phyloP scores from a whole-genome alignment of 2,888 invertebrate genomes.

The Drosophila fulvimacula region DNA sequence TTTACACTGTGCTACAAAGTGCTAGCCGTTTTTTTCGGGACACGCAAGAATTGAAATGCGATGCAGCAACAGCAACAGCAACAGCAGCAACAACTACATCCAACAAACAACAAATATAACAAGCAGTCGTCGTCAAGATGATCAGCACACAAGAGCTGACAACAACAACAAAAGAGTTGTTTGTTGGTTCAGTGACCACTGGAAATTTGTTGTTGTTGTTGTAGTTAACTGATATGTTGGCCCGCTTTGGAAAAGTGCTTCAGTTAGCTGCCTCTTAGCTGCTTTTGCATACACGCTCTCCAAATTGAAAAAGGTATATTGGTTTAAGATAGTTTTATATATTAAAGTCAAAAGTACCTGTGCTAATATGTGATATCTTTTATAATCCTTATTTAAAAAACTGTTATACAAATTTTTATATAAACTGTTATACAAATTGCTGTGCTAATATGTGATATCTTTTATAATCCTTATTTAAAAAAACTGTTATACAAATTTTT shows the following conservation, averaged over 20 bases:
- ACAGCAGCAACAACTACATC: slow-evolving; percentile 11
- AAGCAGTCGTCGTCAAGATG: slow-evolving; percentile 51
- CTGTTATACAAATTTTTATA: not conserved
- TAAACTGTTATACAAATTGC: not conserved
- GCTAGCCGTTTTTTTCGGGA: slow-evolving; percentile 24
- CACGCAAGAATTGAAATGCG: slow-evolving; percentile 71
- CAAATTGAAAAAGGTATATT: not conserved
- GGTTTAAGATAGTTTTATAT: too few relatives aligned
- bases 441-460: too few relatives aligned
- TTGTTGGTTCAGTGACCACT: slow-evolving; percentile 70
- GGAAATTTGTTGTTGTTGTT: slow-evolving; percentile 47
- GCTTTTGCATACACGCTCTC: slow-evolving; percentile 32
- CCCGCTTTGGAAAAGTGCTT: slow-evolving; percentile 25
- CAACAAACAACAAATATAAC: slow-evolving; percentile 24
- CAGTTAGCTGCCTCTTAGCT: slow-evolving; percentile 41
- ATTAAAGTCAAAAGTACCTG: too few relatives aligned
- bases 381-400: too few relatives aligned
- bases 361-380: too few relatives aligned
- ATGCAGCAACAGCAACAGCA: slow-evolving; percentile 27
- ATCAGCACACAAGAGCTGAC: slow-evolving; percentile 38
- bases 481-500: not conserved
- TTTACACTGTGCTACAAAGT: slow-evolving; percentile 34
- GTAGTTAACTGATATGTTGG: slow-evolving; percentile 28
- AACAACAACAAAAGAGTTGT: slow-evolving; percentile 27
- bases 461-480: too few relatives aligned